Evolutionary conservation across 2,888 invertebrate genomes (phyloP).

Genomic region (Tolmerus cingulatus): DNA sequence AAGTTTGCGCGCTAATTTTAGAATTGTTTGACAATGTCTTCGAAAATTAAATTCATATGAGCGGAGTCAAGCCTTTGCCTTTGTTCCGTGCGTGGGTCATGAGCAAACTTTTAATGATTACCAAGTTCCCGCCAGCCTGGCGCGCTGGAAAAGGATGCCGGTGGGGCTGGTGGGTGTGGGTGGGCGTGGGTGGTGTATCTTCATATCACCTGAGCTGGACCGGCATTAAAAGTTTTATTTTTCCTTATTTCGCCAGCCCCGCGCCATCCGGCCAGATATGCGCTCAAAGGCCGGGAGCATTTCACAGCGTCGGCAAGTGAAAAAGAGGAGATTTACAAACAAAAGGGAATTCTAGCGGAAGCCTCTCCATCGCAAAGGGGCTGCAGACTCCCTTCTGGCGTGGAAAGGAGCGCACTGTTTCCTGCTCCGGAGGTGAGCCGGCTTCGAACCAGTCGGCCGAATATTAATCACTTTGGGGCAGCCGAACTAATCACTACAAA

Average conservation of each 20-base stretch:
- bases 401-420: neutral
- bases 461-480: conserved; percentile 45
- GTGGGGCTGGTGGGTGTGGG: too few species aligned
- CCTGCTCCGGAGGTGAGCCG: neutral
- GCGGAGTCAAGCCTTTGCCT: neutral
- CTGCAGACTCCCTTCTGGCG: neutral
- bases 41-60: neutral
- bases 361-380: neutral
- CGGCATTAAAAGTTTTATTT: conserved; percentile 23
- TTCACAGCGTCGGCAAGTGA: conserved; percentile 1
- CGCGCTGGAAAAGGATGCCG: neutral
- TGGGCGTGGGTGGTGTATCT: neutral
- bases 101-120: neutral
- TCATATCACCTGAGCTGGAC: neutral
- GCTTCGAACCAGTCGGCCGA: conserved; percentile 10
- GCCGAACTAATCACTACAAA: conserved; percentile 48
- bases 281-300: neutral
- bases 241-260: neutral
- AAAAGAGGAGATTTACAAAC: conserved; percentile 28
- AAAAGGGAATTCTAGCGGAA: neutral
- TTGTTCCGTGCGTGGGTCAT: neutral
- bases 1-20: neutral
- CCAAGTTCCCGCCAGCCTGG: neutral
- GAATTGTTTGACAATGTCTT: neutral
- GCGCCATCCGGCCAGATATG: neutral